Base-by-base conservation (phyloP, 2,113 vertebrate species). In the Poecile atricapillus region DNA sequence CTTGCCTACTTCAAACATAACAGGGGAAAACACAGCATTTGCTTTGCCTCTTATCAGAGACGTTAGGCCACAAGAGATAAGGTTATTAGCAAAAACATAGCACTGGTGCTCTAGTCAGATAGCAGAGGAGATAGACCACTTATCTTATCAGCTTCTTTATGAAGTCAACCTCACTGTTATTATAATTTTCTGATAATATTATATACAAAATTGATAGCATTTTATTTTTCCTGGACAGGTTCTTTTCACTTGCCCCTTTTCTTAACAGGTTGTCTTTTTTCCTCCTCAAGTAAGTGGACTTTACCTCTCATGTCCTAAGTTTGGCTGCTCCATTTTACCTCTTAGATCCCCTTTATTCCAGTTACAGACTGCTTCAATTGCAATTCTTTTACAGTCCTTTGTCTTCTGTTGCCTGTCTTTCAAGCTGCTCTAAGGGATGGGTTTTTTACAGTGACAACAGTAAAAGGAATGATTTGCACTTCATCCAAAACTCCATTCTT, bases 181-280 rank as follows among this genome's bases (percentile, higher is more conserved):
- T 94, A 62, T 90, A 95, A 90, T 95, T 87, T 96, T 81, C 90
- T 86, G 87, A 96, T 96, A 93, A 76, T 91, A 94, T 94, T 96
- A 93, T 93, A 92, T 81, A 80, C 69, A 79, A 68, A 90, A 73
- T 37, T 74, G 65, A 82, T 80, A 83, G 23, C 12, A 75, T 74
- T 90, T 81, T 91, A 46, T 86, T 95, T 90, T 93, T 86, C 50
- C 70, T 83, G 44, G 37, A 76, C 60, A 90, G 60, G 62, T 92
- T 74, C 63, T 91, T 95, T 95, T 75, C 92, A 91, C 56, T 91
- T 93, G 62, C 53, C 47, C 47, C 78, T 95, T 90, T 88, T 86
- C 71, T 86, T 73, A 85, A 90, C 33, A 65, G 25, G 33, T 46
- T 87, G 71, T 17, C 24, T 79, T 76, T 96, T 89, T 60, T 60